Conservation (phyloP, 2,888 invertebrate species). For the Caenorhabditis parvicauda region DNA sequence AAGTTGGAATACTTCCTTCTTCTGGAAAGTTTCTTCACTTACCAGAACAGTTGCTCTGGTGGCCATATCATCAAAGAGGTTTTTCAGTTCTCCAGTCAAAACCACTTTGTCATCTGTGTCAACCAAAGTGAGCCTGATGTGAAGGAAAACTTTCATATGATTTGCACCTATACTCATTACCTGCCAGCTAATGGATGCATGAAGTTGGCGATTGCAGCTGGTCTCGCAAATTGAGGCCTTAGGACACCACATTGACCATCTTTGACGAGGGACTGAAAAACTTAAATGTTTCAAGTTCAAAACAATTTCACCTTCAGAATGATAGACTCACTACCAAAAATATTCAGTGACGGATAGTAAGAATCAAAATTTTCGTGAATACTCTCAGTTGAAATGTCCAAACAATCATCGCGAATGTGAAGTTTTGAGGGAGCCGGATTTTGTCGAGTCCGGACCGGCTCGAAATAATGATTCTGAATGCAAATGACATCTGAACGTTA, state of each 20-base stretch:
- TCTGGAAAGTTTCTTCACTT: no score
- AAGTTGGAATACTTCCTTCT: no score
- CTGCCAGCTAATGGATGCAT: slow-evolving; percentile 41
- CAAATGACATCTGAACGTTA: not conserved
- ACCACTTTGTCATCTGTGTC: slow-evolving; percentile 41
- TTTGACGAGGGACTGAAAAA: slow-evolving; percentile 29
- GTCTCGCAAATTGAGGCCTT: slow-evolving; percentile 40
- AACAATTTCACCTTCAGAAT: slow-evolving; percentile 33
- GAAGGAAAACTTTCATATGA: not conserved
- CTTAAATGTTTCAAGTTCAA: not conserved
- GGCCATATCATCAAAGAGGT: slow-evolving; percentile 34
- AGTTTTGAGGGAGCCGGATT: slow-evolving; percentile 13
- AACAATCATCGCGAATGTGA: slow-evolving; percentile 41
- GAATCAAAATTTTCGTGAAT: slow-evolving; percentile 30
- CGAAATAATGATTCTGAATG: slow-evolving; percentile 27
- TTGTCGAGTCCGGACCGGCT: slow-evolving; percentile 15
- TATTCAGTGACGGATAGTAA: slow-evolving; percentile 42
- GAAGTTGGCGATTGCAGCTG: slow-evolving; percentile 33
- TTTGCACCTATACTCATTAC: slow-evolving; percentile 3
- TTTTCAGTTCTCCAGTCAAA: slow-evolving; percentile 39
- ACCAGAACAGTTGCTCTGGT: slow-evolving; percentile 40
- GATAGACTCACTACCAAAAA: slow-evolving; percentile 44
- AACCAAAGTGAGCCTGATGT: slow-evolving; percentile 31
- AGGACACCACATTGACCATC: slow-evolving; percentile 32
- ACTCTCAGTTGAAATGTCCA: slow-evolving; percentile 44